Percentiles rank a stretch among this genome's conserved stretches.
phyloP scores from a whole-genome alignment of 2,797 vertebrate species.

The Cryptoblepharus egeriae region DNA sequence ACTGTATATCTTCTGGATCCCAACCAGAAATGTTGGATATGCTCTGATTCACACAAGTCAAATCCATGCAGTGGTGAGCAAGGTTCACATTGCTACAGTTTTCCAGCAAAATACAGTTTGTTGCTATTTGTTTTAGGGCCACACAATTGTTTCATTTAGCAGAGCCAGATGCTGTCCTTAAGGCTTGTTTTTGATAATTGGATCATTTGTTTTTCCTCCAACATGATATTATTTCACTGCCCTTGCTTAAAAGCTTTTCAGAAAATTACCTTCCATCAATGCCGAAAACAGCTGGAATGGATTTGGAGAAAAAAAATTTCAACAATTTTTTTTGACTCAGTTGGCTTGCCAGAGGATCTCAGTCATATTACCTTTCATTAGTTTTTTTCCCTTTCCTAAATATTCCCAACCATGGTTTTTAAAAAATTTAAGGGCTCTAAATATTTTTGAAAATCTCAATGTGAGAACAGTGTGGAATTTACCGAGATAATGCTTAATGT shows the following conservation, averaged over 20 bases:
- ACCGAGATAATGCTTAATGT: background rate
- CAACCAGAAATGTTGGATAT: background rate
- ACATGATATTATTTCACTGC: constrained; percentile 31
- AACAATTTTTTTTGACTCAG: background rate
- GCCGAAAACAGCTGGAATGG: constrained; percentile 29
- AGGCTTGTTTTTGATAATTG: constrained; percentile 50
- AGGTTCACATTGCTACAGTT: constrained; percentile 1
- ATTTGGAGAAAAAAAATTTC: background rate
- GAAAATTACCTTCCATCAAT: constrained; percentile 21
- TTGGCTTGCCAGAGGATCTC: background rate
- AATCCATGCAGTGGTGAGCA: background rate
- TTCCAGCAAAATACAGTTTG: constrained; percentile 35
- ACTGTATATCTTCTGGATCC: background rate
- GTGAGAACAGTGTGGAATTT: background rate
- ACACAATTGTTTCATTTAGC: constrained; percentile 36
- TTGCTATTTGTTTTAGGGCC: constrained; percentile 40
- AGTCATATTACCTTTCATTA: background rate
- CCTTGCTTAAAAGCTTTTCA: constrained; percentile 22
- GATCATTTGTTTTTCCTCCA: constrained; percentile 57
- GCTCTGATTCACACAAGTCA: constrained; percentile 3
- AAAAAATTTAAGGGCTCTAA: no score
- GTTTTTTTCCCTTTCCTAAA: background rate
- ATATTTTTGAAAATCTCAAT: no score
- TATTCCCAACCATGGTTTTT: background rate
- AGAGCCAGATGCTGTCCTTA: constrained; percentile 53